phyloP scores from a whole-genome alignment of 2,113 vertebrate genomes.

The Tyrannus savana region DNA sequence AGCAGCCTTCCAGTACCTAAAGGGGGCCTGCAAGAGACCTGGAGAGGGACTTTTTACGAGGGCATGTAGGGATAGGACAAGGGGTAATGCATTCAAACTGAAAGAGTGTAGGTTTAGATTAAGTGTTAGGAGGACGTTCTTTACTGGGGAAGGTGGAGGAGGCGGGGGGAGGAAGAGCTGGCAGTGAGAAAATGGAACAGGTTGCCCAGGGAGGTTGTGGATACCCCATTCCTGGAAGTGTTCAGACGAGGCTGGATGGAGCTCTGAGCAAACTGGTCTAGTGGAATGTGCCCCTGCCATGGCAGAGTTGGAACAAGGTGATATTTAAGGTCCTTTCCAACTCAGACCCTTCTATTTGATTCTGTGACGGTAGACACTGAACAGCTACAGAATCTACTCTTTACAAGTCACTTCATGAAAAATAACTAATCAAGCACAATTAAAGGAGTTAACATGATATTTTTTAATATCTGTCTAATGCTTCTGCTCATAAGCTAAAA shows the following conservation, averaged over 20 bases:
- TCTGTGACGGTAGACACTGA: background rate
- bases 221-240: background rate
- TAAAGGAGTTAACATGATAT: background rate
- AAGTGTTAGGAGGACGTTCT: background rate
- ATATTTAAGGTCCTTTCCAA: background rate
- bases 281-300: accelerated
- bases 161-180: background rate
- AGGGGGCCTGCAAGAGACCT: background rate
- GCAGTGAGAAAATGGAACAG: background rate
- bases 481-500: background rate
- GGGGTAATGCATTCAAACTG: background rate
- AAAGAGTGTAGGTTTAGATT: background rate
- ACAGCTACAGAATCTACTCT: background rate
- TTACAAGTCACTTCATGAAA: background rate
- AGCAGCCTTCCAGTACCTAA: background rate
- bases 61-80: too few relatives aligned
- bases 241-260: background rate
- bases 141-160: background rate
- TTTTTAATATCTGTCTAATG: background rate
- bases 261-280: background rate
- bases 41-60: background rate
- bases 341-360: background rate
- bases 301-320: background rate
- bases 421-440: background rate
- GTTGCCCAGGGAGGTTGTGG: background rate